Conservation (phyloP, 2,888 invertebrate genomes). For the Entomobrya proxima region DNA sequence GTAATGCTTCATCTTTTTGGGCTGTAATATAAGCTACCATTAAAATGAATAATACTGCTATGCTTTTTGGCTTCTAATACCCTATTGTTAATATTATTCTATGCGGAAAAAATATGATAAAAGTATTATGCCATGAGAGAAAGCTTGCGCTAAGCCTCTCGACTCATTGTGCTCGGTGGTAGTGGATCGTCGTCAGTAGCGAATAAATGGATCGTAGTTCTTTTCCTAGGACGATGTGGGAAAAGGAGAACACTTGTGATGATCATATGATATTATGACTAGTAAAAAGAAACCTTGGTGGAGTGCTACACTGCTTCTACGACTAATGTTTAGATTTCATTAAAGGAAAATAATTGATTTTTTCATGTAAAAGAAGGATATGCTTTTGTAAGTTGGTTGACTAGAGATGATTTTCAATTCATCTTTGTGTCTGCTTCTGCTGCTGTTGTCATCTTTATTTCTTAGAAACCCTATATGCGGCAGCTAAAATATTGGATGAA, state of each 20-base stretch:
- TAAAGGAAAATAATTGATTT: slow-evolving; percentile 58
- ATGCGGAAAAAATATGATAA: not conserved
- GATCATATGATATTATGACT: no score
- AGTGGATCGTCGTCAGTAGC: not conserved
- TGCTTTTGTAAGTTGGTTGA: not conserved
- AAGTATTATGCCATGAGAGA: not conserved
- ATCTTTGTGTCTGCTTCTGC: not conserved
- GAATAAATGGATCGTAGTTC: not conserved
- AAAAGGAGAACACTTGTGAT: not conserved
- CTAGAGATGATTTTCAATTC: not conserved
- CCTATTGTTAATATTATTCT: not conserved
- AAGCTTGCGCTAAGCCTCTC: no score
- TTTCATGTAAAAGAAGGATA: not conserved
- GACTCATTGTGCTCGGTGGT: no score
- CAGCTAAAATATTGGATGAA: not conserved
- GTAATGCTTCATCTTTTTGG: not conserved
- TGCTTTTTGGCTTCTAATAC: not conserved
- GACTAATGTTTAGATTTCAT: slow-evolving; percentile 61
- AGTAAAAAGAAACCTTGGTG: not conserved
- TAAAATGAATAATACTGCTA: not conserved
- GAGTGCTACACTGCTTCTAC: slow-evolving; percentile 7
- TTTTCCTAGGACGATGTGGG: not conserved
- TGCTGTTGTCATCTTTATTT: not conserved
- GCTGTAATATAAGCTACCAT: not conserved
- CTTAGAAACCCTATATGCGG: not conserved